These are phyloP conservation scores for Sthenelais limicola DNA, from an alignment of 2,888 invertebrate species.

Conservation along the genomic window DNA sequence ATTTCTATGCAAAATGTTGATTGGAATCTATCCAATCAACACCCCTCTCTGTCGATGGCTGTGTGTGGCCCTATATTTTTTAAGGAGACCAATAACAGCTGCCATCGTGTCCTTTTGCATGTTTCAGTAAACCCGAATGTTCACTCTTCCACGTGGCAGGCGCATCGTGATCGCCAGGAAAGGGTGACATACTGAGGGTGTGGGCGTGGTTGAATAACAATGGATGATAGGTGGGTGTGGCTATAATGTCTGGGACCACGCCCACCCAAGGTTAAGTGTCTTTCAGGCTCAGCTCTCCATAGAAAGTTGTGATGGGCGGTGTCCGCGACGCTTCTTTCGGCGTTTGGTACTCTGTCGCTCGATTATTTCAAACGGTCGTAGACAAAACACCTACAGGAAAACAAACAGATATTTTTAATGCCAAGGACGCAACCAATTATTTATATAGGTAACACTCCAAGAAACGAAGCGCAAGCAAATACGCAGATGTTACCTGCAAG, in stretches of 20 bases:
- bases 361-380: conserved; percentile 65
- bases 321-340: conserved; percentile 41
- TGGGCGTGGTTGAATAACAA: background rate
- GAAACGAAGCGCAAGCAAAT: too few species aligned
- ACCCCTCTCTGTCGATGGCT: too few species aligned
- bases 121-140: too few species aligned
- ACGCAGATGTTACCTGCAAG: too few species aligned
- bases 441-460: too few species aligned
- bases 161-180: background rate
- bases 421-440: too few species aligned
- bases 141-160: too few species aligned
- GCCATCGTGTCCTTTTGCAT: background rate
- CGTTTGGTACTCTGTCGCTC: conserved; percentile 48
- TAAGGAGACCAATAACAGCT: conserved; percentile 1
- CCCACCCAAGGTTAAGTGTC: background rate
- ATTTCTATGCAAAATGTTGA: too few species aligned
- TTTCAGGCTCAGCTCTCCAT: conserved; percentile 7
- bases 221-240: background rate
- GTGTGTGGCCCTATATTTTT: conserved; percentile 6
- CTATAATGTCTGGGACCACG: too few species aligned
- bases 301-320: conserved; percentile 21
- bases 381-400: conserved; percentile 65
- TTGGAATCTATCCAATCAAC: too few species aligned
- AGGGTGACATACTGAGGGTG: background rate
- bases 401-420: too few species aligned